Conservation (phyloP, 2,797 vertebrate species). For the Microchirus variegatus region DNA sequence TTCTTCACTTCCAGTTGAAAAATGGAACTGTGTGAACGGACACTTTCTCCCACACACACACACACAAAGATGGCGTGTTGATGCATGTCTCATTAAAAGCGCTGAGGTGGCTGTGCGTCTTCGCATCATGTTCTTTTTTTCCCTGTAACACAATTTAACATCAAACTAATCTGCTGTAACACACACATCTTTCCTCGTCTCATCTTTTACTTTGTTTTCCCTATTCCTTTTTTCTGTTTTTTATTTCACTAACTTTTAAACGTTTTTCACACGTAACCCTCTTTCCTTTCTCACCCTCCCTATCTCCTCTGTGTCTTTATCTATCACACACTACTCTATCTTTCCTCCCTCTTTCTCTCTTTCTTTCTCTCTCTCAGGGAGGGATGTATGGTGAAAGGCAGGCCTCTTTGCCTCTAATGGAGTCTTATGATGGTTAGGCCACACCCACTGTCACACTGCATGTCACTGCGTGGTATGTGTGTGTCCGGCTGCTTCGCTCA, state of each 20-base stretch:
- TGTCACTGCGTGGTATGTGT: slow-evolving; percentile 86
- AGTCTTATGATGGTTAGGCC: slow-evolving; percentile 86
- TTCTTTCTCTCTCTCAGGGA: slow-evolving; percentile 75
- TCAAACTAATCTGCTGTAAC: slow-evolving; percentile 51
- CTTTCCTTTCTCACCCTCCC: slow-evolving; percentile 10
- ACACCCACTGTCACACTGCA: slow-evolving; percentile 83
- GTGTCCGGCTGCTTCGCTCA: slow-evolving; percentile 65
- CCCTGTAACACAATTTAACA: slow-evolving; percentile 40
- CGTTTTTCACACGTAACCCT: slow-evolving; percentile 38
- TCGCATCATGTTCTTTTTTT: slow-evolving; percentile 58
- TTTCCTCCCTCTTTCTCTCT: slow-evolving; percentile 65
- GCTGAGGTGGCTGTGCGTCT: slow-evolving; percentile 50
- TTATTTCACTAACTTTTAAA: neutral
- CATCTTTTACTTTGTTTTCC: slow-evolving; percentile 1
- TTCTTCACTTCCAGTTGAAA: slow-evolving; percentile 7
- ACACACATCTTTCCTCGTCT: slow-evolving; percentile 27
- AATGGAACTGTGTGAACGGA: slow-evolving; percentile 42
- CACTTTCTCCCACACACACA: slow-evolving; percentile 40
- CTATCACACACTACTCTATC: slow-evolving; percentile 48
- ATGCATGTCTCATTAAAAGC: slow-evolving; percentile 44
- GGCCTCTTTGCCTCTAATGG: slow-evolving; percentile 82
- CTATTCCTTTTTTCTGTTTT: slow-evolving; percentile 15
- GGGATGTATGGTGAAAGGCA: slow-evolving; percentile 83
- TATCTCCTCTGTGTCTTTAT: slow-evolving; percentile 64
- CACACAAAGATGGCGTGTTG: slow-evolving; percentile 64